Percentiles rank a stretch among this genome's conserved stretches.
Conservation (phyloP, 2,888 invertebrate genomes). For the Ophonus ardosiacus region DNA sequence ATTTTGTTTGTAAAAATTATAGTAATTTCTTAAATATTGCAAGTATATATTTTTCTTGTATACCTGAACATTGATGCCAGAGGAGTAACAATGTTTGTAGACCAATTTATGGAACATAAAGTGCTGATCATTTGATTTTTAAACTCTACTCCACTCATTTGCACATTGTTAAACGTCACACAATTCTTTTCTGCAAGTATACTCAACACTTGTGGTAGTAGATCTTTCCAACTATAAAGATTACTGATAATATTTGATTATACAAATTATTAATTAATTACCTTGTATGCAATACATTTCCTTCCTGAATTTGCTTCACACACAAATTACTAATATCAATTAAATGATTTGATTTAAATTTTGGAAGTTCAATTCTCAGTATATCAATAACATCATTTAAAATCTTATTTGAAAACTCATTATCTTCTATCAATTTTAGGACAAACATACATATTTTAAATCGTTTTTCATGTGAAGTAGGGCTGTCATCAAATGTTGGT, state of each 20-base stretch:
- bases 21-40: too few relatives aligned
- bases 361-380: constrained; percentile 76
- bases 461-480: constrained; percentile 70
- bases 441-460: constrained; percentile 69
- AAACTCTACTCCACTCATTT: constrained; percentile 80
- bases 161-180: constrained; percentile 79
- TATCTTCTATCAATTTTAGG: constrained; percentile 71
- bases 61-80: constrained; percentile 84
- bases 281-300: constrained; percentile 77
- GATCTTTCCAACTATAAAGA: constrained; percentile 81
- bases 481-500: constrained; percentile 69
- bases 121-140: constrained; percentile 80
- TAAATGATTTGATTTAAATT: constrained; percentile 77
- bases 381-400: constrained; percentile 77
- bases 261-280: constrained; percentile 67
- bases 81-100: constrained; percentile 79
- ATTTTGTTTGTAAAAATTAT: too few relatives aligned
- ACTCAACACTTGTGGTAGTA: constrained; percentile 81
- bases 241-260: constrained; percentile 9
- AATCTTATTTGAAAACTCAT: constrained; percentile 70
- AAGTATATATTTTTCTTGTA: constrained; percentile 63
- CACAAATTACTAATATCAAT: constrained; percentile 79
- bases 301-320: constrained; percentile 77
- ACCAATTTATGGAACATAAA: constrained; percentile 81
- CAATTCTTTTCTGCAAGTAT: constrained; percentile 77